phyloP scores from a whole-genome alignment of 1,140 invertebrate genomes.

The Myzus persicae region DNA sequence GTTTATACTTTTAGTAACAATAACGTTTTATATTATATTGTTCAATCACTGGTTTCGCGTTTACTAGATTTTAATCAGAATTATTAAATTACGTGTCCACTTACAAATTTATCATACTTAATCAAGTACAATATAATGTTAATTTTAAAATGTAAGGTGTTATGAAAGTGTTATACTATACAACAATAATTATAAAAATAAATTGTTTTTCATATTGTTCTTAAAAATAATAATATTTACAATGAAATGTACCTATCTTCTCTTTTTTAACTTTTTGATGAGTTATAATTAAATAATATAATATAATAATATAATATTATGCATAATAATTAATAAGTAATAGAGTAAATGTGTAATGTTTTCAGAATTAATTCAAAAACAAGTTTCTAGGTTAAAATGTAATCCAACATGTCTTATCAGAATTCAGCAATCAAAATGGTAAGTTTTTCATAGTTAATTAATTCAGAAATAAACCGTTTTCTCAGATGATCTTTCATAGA shows the following conservation, averaged over 20 bases:
- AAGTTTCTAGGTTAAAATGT: background rate
- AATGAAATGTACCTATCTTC: background rate
- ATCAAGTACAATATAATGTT: background rate
- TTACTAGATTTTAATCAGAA: conserved; percentile 21
- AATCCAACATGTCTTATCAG: background rate
- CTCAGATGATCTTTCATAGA: background rate
- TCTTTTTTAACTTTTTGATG: background rate
- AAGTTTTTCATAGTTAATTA: background rate
- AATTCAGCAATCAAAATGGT: background rate
- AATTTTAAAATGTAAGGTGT: background rate
- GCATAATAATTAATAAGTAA: too few relatives aligned
- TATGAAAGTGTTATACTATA: background rate
- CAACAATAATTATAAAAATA: background rate
- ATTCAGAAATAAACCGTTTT: background rate
- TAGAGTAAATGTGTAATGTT: too few relatives aligned
- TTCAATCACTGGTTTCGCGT: conserved; percentile 9
- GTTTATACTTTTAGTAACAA: conserved; percentile 2
- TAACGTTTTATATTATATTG: conserved; percentile 24
- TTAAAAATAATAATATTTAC: background rate
- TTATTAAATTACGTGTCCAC: conserved; percentile 20
- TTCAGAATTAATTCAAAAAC: background rate
- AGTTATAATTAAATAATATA: background rate
- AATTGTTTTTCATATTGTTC: background rate
- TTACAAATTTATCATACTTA: background rate
- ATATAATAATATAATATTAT: too few relatives aligned